Evolutionary conservation across 2,113 vertebrate genomes (phyloP).

Genomic region (Zosterops borbonicus): DNA sequence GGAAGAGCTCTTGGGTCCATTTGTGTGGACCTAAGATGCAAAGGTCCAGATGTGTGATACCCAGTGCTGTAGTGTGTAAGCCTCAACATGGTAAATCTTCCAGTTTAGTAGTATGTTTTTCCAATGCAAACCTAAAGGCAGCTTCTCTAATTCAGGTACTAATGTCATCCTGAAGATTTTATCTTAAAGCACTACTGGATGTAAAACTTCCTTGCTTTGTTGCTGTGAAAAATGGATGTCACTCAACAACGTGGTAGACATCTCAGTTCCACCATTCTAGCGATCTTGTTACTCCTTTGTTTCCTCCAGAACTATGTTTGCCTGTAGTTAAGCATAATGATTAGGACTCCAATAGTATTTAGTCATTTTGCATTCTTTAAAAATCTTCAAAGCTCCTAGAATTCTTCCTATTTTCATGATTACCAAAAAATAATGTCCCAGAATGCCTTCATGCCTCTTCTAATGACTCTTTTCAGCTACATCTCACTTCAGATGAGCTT

Average conservation of each 20-base stretch:
- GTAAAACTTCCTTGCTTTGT: neutral
- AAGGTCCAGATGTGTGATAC: neutral
- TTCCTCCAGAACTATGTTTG: neutral
- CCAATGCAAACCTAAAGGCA: neutral
- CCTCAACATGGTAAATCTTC: rapidly evolving
- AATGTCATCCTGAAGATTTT: neutral
- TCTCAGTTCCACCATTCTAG: neutral
- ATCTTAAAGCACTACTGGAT: neutral
- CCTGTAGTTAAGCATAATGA: neutral
- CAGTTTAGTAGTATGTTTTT: neutral
- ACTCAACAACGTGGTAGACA: neutral
- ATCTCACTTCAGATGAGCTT: conserved; percentile 27
- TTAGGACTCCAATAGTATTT: neutral
- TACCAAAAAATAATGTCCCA: neutral
- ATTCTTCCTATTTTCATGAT: neutral
- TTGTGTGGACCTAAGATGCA: neutral
- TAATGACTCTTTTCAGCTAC: conserved; percentile 26
- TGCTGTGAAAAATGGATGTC: neutral
- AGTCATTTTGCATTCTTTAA: neutral
- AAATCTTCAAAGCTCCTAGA: neutral
- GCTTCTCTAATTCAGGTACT: neutral
- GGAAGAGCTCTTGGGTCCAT: neutral
- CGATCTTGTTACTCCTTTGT: neutral
- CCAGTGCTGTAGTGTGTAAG: rapidly evolving
- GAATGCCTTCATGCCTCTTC: neutral